Evolutionary conservation across 2,113 vertebrate genomes (phyloP), one percentile per base, ranked within the genome.

Genomic region (Callithrix jacchus): DNA sequence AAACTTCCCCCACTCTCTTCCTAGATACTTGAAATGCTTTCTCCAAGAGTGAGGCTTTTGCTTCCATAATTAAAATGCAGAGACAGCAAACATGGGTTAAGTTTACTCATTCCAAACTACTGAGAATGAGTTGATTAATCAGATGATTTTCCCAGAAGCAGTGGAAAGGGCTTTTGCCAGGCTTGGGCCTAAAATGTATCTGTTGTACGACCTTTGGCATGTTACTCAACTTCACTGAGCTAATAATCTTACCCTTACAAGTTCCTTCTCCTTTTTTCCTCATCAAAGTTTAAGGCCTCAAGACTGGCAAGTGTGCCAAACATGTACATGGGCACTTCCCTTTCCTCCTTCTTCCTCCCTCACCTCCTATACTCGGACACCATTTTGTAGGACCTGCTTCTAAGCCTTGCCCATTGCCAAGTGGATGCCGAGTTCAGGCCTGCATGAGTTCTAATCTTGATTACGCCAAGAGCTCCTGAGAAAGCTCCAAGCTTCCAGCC

Each of bases 51-150:
- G 61, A 82, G 45, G 7, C 16, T 89, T 79, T 94, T 79, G 52
- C 47, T 94, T 83, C 85, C 58, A 87, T 42, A 86, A 93, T 95
- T 93, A 94, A 95, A 96, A 93, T 94, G 79, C 54, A 97, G 40
- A 89, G 73, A 80, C 64, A 94, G 74, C 54, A 94, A 74, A 85
- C 9, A 81, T 2, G 20, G 1, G 17, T 87, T 82, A 47, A 87
- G 64, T 84, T 96, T 76, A 87, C 17, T 30, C 52, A 81, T 77
- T 87, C 61, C 25, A 47, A 96, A 81, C 47, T 66, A 91, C 42
- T 64, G 42, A 97, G 42, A 91, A 92, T 54, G 52, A 89, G 30
- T 14, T 61, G 37, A 83, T 71, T 93, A 88, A 93, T 47, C 37
- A 68, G 52, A 73, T 45, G 40, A 45, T 88, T 49, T 79, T 87